Percentiles rank a stretch among this genome's conserved stretches.
Evolutionary conservation across 2,888 invertebrate species (phyloP).

Genomic region (Halocaridina rubra): DNA sequence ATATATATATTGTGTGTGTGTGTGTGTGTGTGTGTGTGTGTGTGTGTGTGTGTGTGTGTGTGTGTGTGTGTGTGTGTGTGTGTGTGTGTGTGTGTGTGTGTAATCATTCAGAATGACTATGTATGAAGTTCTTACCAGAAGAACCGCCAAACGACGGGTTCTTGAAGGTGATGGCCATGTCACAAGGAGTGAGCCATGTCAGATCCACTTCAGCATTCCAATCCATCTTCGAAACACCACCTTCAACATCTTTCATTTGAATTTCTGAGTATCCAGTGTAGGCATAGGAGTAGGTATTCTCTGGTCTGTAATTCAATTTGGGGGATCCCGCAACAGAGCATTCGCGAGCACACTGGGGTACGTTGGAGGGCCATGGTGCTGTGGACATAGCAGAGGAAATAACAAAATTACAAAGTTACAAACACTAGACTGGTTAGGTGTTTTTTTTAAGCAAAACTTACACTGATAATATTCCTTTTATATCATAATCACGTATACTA

Average conservation of each 20-base stretch:
- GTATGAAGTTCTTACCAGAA: not conserved
- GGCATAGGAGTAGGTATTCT: constrained; percentile 38
- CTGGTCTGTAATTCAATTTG: constrained; percentile 22
- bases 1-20: no score
- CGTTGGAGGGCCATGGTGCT: not conserved
- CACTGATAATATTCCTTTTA: no score
- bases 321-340: constrained; percentile 25
- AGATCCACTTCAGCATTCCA: constrained; percentile 35
- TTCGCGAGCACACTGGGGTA: constrained; percentile 1
- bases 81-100: no score
- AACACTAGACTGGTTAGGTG: no score
- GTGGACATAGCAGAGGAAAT: not conserved
- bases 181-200: constrained; percentile 39
- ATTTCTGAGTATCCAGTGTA: constrained; percentile 21
- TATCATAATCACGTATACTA: no score
- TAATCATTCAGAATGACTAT: no score
- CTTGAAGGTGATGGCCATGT: constrained; percentile 31
- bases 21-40: no score
- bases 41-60: no score
- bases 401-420: not conserved
- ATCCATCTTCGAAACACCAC: not conserved
- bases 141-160: not conserved
- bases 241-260: constrained; percentile 14
- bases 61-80: no score
- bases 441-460: no score